Conservation (phyloP, 2,113 vertebrate species). For the Physeter macrocephalus region DNA sequence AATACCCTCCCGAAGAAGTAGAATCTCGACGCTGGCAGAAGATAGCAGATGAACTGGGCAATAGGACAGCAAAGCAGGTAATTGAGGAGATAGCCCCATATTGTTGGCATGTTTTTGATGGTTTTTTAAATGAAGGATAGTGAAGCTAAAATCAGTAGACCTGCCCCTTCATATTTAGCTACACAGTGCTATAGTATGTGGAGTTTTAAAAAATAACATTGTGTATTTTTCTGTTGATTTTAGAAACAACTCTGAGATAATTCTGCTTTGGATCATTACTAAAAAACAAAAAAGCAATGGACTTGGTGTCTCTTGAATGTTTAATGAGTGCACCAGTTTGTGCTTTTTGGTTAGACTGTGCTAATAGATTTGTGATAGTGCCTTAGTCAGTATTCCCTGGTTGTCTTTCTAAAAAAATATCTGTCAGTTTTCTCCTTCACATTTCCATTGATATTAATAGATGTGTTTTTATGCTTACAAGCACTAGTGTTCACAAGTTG, state of each 20-base stretch:
- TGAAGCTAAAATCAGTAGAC: neutral
- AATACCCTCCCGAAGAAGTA: constrained; percentile 96
- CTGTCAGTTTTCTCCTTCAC: neutral
- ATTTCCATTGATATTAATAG: neutral
- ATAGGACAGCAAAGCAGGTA: constrained; percentile 97
- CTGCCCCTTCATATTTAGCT: neutral
- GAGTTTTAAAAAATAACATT: neutral
- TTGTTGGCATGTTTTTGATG: neutral
- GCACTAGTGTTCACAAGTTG: neutral
- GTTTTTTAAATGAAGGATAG: neutral
- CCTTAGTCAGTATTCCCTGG: neutral
- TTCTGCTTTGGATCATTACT: neutral
- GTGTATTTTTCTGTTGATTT: neutral
- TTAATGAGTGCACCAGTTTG: neutral
- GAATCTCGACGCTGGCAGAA: constrained; percentile 99
- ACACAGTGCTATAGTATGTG: neutral
- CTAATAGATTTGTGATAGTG: neutral
- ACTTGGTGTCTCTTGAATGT: neutral
- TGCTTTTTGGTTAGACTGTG: neutral
- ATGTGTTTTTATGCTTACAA: neutral
- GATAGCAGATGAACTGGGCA: constrained; percentile 95
- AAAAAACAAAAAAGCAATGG: neutral
- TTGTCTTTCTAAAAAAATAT: neutral
- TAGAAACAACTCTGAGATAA: neutral
- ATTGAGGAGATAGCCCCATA: neutral